Evolutionary conservation across 2,888 invertebrate species (phyloP).

Genomic region (Stenchaetothrips biformis): DNA sequence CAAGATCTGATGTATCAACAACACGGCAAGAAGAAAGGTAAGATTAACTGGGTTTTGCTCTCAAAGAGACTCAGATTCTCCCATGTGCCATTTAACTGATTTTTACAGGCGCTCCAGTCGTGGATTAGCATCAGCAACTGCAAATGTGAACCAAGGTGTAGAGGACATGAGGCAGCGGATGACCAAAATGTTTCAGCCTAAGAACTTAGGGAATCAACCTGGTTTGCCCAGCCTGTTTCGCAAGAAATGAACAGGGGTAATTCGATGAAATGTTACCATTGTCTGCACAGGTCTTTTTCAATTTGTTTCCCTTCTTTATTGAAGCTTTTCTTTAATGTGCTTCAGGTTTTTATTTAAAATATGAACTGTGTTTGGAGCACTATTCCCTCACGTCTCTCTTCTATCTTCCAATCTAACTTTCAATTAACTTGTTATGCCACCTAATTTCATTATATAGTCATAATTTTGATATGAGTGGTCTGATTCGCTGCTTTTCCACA

Average conservation of each 20-base stretch:
- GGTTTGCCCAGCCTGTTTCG: slow-evolving; percentile 49
- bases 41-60: neutral
- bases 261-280: neutral
- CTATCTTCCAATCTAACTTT: too few species aligned
- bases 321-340: too few species aligned
- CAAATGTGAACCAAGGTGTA: slow-evolving; percentile 51
- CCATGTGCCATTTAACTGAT: slow-evolving; percentile 5
- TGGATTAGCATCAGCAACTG: slow-evolving; percentile 45
- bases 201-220: slow-evolving; percentile 44
- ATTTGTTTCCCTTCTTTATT: too few species aligned
- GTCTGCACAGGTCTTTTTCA: neutral
- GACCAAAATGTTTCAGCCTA: slow-evolving; percentile 55
- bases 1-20: slow-evolving; percentile 44
- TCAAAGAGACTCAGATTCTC: neutral
- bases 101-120: slow-evolving; percentile 43
- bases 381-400: too few species aligned
- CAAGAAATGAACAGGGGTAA: slow-evolving; percentile 42
- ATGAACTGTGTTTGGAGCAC: too few species aligned
- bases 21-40: slow-evolving; percentile 45
- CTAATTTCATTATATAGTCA: too few species aligned
- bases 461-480: too few species aligned
- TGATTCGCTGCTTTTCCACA: too few species aligned
- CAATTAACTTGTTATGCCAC: too few species aligned
- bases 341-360: too few species aligned
- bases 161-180: slow-evolving; percentile 58